Percentiles rank a stretch among this genome's conserved stretches.
Conservation (phyloP, 1,140 invertebrate genomes). For the Danaus melanippus region DNA sequence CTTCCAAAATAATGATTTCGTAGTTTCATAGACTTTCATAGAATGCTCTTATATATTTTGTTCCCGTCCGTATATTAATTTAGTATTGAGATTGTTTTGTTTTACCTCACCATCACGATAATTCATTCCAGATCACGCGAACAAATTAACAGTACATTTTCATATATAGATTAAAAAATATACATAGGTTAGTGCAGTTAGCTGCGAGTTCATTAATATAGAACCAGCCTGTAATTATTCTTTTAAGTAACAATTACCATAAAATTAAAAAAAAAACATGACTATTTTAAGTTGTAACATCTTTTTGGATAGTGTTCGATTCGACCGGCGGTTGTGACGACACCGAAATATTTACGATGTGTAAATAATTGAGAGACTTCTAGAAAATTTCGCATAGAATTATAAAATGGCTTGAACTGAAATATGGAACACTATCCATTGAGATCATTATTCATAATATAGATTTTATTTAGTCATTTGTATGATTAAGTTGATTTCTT, state of each 20-base stretch:
- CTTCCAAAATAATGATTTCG: too few relatives aligned
- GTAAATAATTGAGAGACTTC: too few relatives aligned
- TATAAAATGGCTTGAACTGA: too few relatives aligned
- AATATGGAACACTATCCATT: too few relatives aligned
- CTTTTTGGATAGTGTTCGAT: constrained; percentile 27
- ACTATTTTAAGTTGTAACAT: constrained; percentile 46
- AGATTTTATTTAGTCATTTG: constrained; percentile 65
- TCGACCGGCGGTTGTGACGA: too few relatives aligned
- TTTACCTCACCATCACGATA: constrained; percentile 1
- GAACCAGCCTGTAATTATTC: constrained; percentile 32
- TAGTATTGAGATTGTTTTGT: too few relatives aligned
- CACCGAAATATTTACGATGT: too few relatives aligned
- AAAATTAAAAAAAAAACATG: constrained; percentile 44
- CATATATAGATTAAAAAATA: constrained; percentile 1
- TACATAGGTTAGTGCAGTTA: constrained; percentile 8
- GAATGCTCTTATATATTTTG: too few relatives aligned
- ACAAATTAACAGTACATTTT: constrained; percentile 26
- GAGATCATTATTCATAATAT: constrained; percentile 43
- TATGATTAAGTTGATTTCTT: constrained; percentile 52
- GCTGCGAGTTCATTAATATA: constrained; percentile 35
- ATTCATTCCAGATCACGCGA: constrained; percentile 22
- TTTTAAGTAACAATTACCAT: constrained; percentile 65
- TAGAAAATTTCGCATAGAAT: too few relatives aligned
- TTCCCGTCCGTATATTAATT: too few relatives aligned
- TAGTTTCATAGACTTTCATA: too few relatives aligned